These are phyloP conservation scores for Nematostella vectensis DNA, from an alignment of 92 coral and sea anemone species.

Conservation along the genomic window DNA sequence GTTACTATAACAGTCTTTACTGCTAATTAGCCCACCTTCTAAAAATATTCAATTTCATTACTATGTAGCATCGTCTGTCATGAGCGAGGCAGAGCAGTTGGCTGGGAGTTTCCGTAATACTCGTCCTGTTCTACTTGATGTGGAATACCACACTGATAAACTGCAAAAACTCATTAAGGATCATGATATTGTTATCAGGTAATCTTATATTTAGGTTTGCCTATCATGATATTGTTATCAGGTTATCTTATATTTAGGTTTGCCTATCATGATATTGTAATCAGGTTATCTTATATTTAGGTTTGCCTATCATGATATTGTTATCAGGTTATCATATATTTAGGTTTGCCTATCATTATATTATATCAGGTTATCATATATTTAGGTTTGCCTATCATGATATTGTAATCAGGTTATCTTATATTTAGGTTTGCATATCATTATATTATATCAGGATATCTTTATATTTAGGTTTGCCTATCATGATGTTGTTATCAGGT, in stretches of 20 bases:
- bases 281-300: too few relatives aligned
- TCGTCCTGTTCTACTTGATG: conserved; percentile 54
- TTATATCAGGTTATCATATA: conserved; percentile 88
- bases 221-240: conserved; percentile 79
- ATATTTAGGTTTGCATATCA: too few relatives aligned
- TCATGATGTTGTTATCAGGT: conserved; percentile 91
- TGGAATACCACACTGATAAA: conserved; percentile 45
- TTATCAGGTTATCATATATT: conserved; percentile 87
- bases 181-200: conserved; percentile 88
- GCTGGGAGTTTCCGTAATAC: conserved; percentile 73
- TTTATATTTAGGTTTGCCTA: too few relatives aligned
- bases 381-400: too few relatives aligned
- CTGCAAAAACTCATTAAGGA: conserved; percentile 64
- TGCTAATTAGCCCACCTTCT: too few relatives aligned
- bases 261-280: conserved; percentile 77
- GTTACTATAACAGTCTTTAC: too few relatives aligned
- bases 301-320: conserved; percentile 81
- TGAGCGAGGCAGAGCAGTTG: conserved; percentile 61
- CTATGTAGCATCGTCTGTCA: conserved; percentile 69
- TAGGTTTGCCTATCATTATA: too few relatives aligned
- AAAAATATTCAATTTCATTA: too few relatives aligned
- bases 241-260: too few relatives aligned
- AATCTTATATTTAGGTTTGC: too few relatives aligned
- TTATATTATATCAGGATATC: too few relatives aligned
- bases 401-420: conserved; percentile 80